Conservation (phyloP, 2,888 invertebrate genomes). For the Zaprionus lineosus region DNA sequence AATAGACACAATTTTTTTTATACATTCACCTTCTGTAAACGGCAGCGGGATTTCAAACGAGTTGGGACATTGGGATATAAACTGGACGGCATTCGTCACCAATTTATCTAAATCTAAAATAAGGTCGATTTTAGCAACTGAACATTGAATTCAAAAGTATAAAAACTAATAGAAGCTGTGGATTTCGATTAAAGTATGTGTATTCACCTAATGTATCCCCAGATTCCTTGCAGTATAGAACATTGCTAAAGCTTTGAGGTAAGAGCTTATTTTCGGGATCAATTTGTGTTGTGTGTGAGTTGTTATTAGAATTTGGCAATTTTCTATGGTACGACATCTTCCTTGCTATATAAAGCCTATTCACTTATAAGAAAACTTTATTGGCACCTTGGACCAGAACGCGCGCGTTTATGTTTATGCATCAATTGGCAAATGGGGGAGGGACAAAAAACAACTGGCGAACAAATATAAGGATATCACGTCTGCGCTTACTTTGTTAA, state of each 20-base stretch:
- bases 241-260: conserved; percentile 7
- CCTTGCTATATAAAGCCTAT: not conserved
- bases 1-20: conserved; percentile 23
- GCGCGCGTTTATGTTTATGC: conserved; percentile 14
- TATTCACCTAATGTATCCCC: conserved; percentile 15
- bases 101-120: conserved; percentile 11
- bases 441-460: conserved; percentile 16
- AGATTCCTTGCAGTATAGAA: conserved; percentile 5
- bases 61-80: conserved; percentile 16
- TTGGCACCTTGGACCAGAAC: not conserved
- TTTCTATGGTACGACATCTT: not conserved
- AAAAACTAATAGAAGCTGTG: not conserved
- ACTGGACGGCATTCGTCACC: conserved; percentile 33
- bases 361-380: not conserved
- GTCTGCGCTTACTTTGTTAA: not conserved
- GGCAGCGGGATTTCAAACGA: conserved; percentile 4
- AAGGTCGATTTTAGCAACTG: not conserved
- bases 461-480: conserved; percentile 14
- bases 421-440: not conserved
- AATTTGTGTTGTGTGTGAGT: not conserved
- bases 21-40: conserved; percentile 18
- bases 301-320: conserved; percentile 4
- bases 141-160: not conserved
- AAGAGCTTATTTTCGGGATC: conserved; percentile 2
- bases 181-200: not conserved